These are phyloP conservation scores for Chromis chromis DNA, from an alignment of 2,797 vertebrate species.

Conservation along the genomic window DNA sequence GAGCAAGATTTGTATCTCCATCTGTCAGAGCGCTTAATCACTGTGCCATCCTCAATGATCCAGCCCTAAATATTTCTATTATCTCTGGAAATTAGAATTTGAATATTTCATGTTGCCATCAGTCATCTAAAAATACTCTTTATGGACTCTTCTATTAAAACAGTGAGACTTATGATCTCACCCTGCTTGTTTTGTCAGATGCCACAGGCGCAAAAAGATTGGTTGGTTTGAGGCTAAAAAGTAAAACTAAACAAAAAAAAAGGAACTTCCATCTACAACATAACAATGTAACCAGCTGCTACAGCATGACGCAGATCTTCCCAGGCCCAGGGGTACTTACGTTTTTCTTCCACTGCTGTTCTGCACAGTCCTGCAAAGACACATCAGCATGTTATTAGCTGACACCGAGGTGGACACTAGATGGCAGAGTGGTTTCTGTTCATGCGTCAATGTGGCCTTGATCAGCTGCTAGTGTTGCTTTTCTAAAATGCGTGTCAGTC, in stretches of 20 bases:
- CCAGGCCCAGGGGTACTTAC: slow-evolving; percentile 70
- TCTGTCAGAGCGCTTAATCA: slow-evolving; percentile 38
- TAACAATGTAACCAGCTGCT: not conserved
- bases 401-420: slow-evolving; percentile 71
- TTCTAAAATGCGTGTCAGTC: slow-evolving; percentile 33
- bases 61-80: slow-evolving; percentile 72
- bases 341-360: slow-evolving; percentile 77
- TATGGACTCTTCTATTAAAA: slow-evolving; percentile 57
- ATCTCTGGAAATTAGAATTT: slow-evolving; percentile 80
- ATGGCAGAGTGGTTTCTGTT: slow-evolving; percentile 74
- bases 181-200: slow-evolving; percentile 27
- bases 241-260: not conserved
- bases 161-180: slow-evolving; percentile 51
- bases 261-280: not conserved
- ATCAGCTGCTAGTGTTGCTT: slow-evolving; percentile 17
- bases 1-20: slow-evolving; percentile 27
- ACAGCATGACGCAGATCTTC: slow-evolving; percentile 21
- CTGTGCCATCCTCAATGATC: slow-evolving; percentile 53
- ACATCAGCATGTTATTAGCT: slow-evolving; percentile 46
- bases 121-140: slow-evolving; percentile 81
- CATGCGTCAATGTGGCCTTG: slow-evolving; percentile 36
- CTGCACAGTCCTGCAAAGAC: slow-evolving; percentile 87
- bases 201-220: not conserved
- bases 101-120: slow-evolving; percentile 79
- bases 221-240: not conserved